A percentile compares a stretch with the other conserved stretches of the same genome.
phyloP scores from a whole-genome alignment of 2,113 vertebrate genomes.

The Chiloscyllium plagiosum region DNA sequence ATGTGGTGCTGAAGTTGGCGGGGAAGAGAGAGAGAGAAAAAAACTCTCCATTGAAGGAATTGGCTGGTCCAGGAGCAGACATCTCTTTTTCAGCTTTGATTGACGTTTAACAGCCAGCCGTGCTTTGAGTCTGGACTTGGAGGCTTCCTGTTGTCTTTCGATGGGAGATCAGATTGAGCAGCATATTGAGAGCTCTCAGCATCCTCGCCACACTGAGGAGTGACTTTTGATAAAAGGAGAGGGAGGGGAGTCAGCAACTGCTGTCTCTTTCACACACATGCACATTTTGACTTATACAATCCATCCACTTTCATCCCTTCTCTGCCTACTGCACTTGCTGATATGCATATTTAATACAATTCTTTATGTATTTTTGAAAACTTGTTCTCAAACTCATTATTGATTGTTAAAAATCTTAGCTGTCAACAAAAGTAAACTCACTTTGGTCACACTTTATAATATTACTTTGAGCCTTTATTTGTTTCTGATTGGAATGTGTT shows the following conservation, averaged over 20 bases:
- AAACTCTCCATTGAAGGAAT: conserved; percentile 45
- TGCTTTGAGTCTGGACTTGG: conserved; percentile 40
- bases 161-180: conserved; percentile 42
- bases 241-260: not conserved
- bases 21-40: not conserved
- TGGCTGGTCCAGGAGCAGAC: conserved; percentile 55
- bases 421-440: not conserved
- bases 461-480: not conserved
- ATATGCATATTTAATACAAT: not conserved
- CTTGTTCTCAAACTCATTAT: not conserved
- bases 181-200: conserved; percentile 42
- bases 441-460: not conserved
- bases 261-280: conserved; percentile 17
- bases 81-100: conserved; percentile 53
- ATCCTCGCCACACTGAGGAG: conserved; percentile 30
- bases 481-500: not conserved
- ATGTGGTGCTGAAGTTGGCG: conserved; percentile 49
- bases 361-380: not conserved
- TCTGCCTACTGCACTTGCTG: not conserved
- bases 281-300: conserved; percentile 20
- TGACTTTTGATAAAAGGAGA: conserved; percentile 26
- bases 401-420: not conserved
- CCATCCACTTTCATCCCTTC: not conserved
- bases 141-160: conserved; percentile 42
- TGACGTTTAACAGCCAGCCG: conserved; percentile 52